phyloP scores from a whole-genome alignment of 2,113 vertebrate species.

The Castor canadensis region DNA sequence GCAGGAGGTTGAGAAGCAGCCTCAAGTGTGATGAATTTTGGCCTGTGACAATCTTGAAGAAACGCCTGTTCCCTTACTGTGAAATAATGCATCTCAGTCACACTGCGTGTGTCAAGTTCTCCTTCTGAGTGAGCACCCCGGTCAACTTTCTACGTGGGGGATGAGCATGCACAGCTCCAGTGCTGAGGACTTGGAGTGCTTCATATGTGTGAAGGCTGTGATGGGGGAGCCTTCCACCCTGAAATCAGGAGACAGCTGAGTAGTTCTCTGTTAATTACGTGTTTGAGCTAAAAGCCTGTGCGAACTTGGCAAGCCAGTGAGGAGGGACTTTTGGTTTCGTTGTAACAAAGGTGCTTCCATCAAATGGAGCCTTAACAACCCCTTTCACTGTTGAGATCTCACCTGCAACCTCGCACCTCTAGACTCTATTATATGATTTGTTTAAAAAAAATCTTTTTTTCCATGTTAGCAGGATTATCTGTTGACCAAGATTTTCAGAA shows the following conservation, averaged over 20 bases:
- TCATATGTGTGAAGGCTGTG: neutral
- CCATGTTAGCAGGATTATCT: constrained; percentile 59
- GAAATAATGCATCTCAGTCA: neutral
- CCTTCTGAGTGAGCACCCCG: neutral
- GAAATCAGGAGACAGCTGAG: neutral
- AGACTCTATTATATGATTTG: constrained; percentile 13
- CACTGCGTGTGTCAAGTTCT: neutral
- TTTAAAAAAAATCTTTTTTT: neutral
- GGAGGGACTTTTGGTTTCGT: constrained; percentile 42
- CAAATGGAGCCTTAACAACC: constrained; percentile 34
- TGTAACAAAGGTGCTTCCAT: constrained; percentile 55
- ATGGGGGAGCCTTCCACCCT: neutral
- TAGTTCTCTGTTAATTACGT: neutral
- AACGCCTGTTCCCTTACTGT: neutral
- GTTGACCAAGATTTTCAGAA: constrained; percentile 57
- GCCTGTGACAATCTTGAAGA: neutral
- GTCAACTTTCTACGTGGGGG: neutral
- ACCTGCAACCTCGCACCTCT: constrained; percentile 23
- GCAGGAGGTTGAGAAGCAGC: neutral
- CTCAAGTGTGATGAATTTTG: neutral
- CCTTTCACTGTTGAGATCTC: constrained; percentile 29
- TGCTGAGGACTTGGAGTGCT: neutral
- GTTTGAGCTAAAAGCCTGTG: neutral
- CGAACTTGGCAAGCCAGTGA: constrained; percentile 32
- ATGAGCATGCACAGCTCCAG: neutral